Conservation (phyloP, 2,797 vertebrate genomes). For the Vespertilio murinus region DNA sequence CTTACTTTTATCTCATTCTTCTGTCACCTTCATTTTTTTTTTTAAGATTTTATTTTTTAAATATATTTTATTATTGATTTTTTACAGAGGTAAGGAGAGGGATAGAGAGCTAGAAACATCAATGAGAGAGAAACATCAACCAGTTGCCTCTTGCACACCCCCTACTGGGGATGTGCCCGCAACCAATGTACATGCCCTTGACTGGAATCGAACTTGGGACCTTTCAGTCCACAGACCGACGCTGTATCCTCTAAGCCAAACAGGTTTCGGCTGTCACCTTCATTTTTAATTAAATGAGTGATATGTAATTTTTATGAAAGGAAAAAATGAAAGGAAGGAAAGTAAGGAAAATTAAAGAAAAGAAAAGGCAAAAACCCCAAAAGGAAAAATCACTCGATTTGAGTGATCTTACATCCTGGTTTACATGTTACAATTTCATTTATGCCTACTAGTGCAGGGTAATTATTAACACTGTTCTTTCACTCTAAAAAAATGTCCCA, state of each 20-base stretch:
- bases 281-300: slow-evolving; percentile 32
- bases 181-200: too few relatives aligned
- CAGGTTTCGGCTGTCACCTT: background rate
- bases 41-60: too few relatives aligned
- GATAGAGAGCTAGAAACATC: too few relatives aligned
- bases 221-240: too few relatives aligned
- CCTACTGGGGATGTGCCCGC: too few relatives aligned
- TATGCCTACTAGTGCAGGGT: background rate
- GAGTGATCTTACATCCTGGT: background rate
- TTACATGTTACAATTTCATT: background rate
- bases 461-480: slow-evolving; percentile 40
- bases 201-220: too few relatives aligned
- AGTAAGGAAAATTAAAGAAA: background rate
- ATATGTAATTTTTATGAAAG: background rate
- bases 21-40: background rate
- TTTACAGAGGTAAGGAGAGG: too few relatives aligned
- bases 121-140: too few relatives aligned
- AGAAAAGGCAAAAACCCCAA: background rate
- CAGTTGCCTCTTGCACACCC: too few relatives aligned
- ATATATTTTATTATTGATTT: too few relatives aligned
- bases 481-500: background rate
- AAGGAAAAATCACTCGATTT: background rate
- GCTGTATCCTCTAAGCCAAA: too few relatives aligned
- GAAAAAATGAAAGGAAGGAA: background rate
- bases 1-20: background rate